Evolutionary conservation across 1,140 invertebrate species (phyloP), one percentile per base, ranked within the genome.

Genomic region (Caenorhabditis tropicalis): DNA sequence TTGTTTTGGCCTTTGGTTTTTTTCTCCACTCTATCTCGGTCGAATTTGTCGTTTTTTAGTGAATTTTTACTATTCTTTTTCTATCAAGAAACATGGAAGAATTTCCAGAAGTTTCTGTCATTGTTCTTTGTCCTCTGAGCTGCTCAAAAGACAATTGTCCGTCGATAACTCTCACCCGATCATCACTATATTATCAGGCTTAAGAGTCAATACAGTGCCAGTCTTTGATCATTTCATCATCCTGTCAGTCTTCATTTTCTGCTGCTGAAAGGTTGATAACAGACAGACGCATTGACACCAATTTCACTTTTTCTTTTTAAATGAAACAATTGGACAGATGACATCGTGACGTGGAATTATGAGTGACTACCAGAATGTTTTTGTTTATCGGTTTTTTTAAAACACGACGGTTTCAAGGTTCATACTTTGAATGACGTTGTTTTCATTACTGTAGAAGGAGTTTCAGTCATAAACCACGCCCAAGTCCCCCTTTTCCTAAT

Each of bases 1-100:
- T 74, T 74, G 65, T 74, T 74, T 74, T 74, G 65, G 65, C 36
- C 65, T 74, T 74, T 74, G 36, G 65, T 74, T 65, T 65, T 43
- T 31, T n/a, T n/a, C 19, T n/a, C 49, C n/a, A n/a, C n/a, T 24
- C 24, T 15, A n/a, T 56, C 53, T 29, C 24, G 21, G 9, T 56
- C 24, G 12, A 21, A 27, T 9, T 9, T 27, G n/a, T 51, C n/a
- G 12, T n/a, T 51, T 51, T 51, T 19, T 10, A 15, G 53, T 56
- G 9, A 24, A 56, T 6, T 27, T 56, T 56, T 56, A 19, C n/a
- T 15, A 51, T 19, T 51, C 10, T 19, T 51, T 51, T 51, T 56
- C 53, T 19, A 24, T 27, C 21, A 27, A 56, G 29, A 56, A 27
- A n/a, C 7, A 27, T n/a, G 16, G 36, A 4, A 36, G 39, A 36